A percentile compares a stretch with the other conserved stretches of the same genome.
Evolutionary conservation across 2,797 vertebrate species (phyloP).

Genomic region (Danio choprae): DNA sequence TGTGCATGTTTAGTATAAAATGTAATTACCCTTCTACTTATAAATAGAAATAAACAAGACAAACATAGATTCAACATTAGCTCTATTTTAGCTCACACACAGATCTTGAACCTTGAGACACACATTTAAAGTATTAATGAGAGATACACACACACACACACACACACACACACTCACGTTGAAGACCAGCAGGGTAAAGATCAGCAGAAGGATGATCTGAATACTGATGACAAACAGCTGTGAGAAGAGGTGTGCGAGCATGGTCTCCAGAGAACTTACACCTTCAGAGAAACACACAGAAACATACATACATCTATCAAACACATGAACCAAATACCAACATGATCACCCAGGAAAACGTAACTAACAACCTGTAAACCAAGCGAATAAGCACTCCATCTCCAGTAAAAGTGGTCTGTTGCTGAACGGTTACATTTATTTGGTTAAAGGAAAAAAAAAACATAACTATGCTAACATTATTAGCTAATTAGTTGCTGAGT

Average conservation of each 20-base stretch:
- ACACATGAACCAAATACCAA: not conserved
- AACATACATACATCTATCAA: not conserved
- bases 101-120: constrained; percentile 1
- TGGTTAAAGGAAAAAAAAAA: too few relatives aligned
- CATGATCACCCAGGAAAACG: too few relatives aligned
- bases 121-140: constrained; percentile 20
- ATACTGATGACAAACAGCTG: constrained; percentile 78
- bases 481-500: too few relatives aligned
- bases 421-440: too few relatives aligned
- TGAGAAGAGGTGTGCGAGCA: constrained; percentile 79
- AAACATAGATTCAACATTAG: not conserved
- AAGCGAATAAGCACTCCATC: too few relatives aligned
- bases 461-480: too few relatives aligned
- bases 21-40: not conserved
- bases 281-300: constrained; percentile 64
- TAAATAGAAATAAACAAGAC: constrained; percentile 3
- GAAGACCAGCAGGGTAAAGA: constrained; percentile 79
- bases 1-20: not conserved
- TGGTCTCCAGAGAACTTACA: constrained; percentile 74
- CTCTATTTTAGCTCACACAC: not conserved
- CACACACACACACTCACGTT: constrained; percentile 62
- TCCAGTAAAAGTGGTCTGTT: too few relatives aligned
- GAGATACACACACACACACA: not conserved
- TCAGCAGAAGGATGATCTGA: constrained; percentile 77
- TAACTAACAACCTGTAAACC: too few relatives aligned